These are phyloP conservation scores for Xenopus tropicalis DNA, from an alignment of 2,113 vertebrate species.

Conservation along the genomic window DNA sequence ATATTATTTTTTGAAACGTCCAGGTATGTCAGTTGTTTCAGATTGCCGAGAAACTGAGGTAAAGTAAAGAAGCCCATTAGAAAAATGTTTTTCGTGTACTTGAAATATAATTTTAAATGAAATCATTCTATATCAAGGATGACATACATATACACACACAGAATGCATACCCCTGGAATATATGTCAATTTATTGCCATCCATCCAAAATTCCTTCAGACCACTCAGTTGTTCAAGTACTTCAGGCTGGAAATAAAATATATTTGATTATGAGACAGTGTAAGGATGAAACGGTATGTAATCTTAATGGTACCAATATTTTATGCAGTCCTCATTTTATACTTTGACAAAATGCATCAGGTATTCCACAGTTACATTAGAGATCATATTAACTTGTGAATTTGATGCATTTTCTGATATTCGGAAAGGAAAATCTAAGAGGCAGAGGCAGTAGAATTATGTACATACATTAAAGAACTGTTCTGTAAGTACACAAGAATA, in stretches of 20 bases:
- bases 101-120: too few relatives aligned
- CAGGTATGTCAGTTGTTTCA: conserved; percentile 90
- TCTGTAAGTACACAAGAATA: too few relatives aligned
- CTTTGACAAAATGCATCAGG: too few relatives aligned
- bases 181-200: conserved; percentile 93
- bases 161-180: conserved; percentile 85
- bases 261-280: background rate
- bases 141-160: too few relatives aligned
- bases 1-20: conserved; percentile 97
- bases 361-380: too few relatives aligned
- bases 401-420: too few relatives aligned
- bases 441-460: too few relatives aligned
- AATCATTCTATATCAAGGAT: too few relatives aligned
- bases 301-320: background rate
- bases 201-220: conserved; percentile 96
- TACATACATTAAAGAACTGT: too few relatives aligned
- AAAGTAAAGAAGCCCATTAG: conserved; percentile 29
- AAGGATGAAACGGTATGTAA: background rate
- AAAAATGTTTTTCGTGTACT: background rate
- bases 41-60: conserved; percentile 81
- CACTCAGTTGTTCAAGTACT: conserved; percentile 92
- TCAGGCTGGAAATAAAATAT: conserved; percentile 76
- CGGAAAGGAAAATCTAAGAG: too few relatives aligned
- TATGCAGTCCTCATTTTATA: background rate
- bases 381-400: too few relatives aligned